phyloP scores from a whole-genome alignment of 1,140 invertebrate species.

The Psix sp. region DNA sequence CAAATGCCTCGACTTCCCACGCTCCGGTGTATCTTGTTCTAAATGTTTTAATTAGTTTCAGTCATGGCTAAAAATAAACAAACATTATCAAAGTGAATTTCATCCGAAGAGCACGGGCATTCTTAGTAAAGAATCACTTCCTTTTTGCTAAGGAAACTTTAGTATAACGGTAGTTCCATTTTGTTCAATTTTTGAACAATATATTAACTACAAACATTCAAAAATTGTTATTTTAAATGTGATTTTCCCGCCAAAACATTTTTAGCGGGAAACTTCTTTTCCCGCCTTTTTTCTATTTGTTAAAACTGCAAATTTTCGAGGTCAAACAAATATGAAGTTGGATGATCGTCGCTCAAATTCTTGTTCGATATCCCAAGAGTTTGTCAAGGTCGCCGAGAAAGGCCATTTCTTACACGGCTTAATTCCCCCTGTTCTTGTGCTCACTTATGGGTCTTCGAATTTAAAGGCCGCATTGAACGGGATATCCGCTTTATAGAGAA shows the following conservation, averaged over 20 bases:
- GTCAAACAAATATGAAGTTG: constrained; percentile 3
- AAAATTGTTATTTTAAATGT: too few species aligned
- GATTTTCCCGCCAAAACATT: too few species aligned
- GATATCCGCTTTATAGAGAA: constrained; percentile 50
- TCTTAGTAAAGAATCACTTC: too few species aligned
- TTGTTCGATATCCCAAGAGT: constrained; percentile 35
- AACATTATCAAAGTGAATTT: constrained; percentile 41
- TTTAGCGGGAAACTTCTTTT: too few species aligned
- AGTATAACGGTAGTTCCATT: too few species aligned
- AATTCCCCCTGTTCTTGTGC: constrained; percentile 20
- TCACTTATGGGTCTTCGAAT: constrained; percentile 36
- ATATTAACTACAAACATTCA: too few species aligned
- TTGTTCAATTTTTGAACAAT: too few species aligned
- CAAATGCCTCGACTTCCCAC: constrained; percentile 45
- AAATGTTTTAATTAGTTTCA: constrained; percentile 60
- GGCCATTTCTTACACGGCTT: constrained; percentile 52
- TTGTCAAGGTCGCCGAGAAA: constrained; percentile 54
- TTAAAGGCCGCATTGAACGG: constrained; percentile 42
- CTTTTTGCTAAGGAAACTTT: too few species aligned
- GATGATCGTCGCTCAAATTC: constrained; percentile 21
- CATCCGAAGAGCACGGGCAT: constrained; percentile 10
- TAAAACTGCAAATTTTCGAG: not conserved
- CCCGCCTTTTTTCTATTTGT: too few species aligned
- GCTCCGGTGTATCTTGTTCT: constrained; percentile 43
- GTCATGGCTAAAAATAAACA: constrained; percentile 60